Conservation (phyloP, 2,888 invertebrate species). For the Coleophora deauratella region DNA sequence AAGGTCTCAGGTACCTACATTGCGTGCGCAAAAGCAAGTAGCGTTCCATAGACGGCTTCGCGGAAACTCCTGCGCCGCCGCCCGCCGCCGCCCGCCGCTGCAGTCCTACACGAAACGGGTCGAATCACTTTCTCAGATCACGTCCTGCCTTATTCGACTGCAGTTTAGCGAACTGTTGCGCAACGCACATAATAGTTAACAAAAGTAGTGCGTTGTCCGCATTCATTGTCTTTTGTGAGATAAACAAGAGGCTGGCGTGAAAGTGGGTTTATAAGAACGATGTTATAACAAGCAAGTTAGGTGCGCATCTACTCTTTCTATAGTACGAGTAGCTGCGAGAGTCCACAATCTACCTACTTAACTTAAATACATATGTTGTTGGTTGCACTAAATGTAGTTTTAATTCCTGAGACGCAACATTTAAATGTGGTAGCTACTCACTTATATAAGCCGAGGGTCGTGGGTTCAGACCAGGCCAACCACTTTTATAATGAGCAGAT, state of each 20-base stretch:
- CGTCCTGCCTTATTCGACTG: constrained; percentile 31
- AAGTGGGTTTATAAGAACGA: neutral
- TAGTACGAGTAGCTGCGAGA: too few relatives aligned
- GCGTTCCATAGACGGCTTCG: neutral
- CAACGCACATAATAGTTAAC: constrained; percentile 26
- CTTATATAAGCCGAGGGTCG: too few relatives aligned
- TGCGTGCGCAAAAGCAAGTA: too few relatives aligned
- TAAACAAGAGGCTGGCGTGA: constrained; percentile 7
- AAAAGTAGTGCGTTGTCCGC: constrained; percentile 22
- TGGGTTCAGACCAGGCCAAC: too few relatives aligned
- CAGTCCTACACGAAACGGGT: constrained; percentile 38
- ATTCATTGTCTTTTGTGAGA: constrained; percentile 19
- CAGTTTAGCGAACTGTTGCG: constrained; percentile 31
- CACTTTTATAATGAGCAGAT: too few relatives aligned
- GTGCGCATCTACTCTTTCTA: neutral
- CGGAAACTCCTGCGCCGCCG: constrained; percentile 8
- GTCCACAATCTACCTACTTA: too few relatives aligned
- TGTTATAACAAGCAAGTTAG: neutral
- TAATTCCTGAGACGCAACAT: too few relatives aligned
- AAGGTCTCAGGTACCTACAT: too few relatives aligned
- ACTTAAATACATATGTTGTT: too few relatives aligned
- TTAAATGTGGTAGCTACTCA: too few relatives aligned
- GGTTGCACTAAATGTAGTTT: neutral
- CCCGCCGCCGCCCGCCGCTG: constrained; percentile 26
- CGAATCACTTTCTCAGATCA: constrained; percentile 39